These are phyloP conservation scores for Stegodyphus dumicola DNA, from an alignment of 1,140 invertebrate species.

Conservation along the genomic window DNA sequence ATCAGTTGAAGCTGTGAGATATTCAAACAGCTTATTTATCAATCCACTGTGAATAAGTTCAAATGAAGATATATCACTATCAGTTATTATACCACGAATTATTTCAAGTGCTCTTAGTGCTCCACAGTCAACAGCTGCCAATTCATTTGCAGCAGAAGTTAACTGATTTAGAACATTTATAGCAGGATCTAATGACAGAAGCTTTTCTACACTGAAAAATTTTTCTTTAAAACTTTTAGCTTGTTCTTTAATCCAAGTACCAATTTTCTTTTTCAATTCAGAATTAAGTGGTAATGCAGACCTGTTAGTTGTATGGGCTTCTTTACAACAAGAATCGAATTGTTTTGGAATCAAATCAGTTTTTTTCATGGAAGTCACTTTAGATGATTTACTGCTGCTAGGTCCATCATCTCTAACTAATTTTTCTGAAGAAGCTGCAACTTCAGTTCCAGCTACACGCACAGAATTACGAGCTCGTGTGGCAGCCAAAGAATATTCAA, in stretches of 20 bases:
- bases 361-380: too few species aligned
- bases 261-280: constrained; percentile 76
- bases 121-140: constrained; percentile 75
- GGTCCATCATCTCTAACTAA: too few species aligned
- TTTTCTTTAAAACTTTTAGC: constrained; percentile 77
- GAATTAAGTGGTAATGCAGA: not conserved
- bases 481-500: not conserved
- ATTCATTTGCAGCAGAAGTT: constrained; percentile 78
- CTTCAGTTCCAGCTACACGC: not conserved
- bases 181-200: constrained; percentile 73
- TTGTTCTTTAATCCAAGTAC: constrained; percentile 91
- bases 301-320: not conserved
- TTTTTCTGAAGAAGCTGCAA: too few species aligned
- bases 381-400: too few species aligned
- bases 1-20: constrained; percentile 71
- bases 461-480: not conserved
- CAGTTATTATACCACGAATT: constrained; percentile 85
- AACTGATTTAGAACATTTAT: constrained; percentile 81
- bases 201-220: constrained; percentile 70
- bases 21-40: constrained; percentile 84
- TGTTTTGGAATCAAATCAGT: too few species aligned
- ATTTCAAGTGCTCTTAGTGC: constrained; percentile 80
- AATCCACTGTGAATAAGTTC: constrained; percentile 97
- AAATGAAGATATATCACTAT: constrained; percentile 97
- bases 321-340: not conserved